Base-by-base conservation (phyloP, 2,888 invertebrate species). In the Oscheius sp. region DNA sequence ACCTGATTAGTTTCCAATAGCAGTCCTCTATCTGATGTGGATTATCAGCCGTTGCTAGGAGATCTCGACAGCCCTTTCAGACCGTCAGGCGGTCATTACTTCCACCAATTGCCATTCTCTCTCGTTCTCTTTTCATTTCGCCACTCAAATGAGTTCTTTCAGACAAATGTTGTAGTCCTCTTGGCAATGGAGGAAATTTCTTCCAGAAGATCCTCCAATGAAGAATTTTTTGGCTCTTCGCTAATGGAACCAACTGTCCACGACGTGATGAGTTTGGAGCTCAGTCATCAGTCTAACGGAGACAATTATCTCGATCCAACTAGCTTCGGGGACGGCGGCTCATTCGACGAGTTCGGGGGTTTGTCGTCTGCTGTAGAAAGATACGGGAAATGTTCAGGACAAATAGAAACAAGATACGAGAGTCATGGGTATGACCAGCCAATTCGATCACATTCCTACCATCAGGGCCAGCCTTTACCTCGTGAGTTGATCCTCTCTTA, bases 201-300 rank as follows among this genome's bases (percentile, higher is more conserved):
- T 46, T 48, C 66, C 53, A 33, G 55, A 42, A 66, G 55, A 55
- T 50, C 65, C 37, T 53, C 65, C 50, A 52, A 42, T 17, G 65
- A 65, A 29, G 65, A 65, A 17, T 65, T 52, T 50, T 52, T 48
- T 48, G 31, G 27, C n/a, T 39, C 15, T n/a, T 58, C 72, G 25
- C 23, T 70, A n/a, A 45, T 73, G 50, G 73, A 73, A 64, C 53
- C 70, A 45, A 55, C 64, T 15, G 63, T 57, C 39, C 73, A 73
- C 29, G 73, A 73, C 42, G 70, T 70, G 8, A 66, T 73, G 63
- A 63, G 63, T 33, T 25, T 73, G 52, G 73, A 73, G 57, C 61
- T 73, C 68, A 64, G 66, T 33, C 70, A 72, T 27, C 66, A 68
- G 17, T 17, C 27, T n/a, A 27, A 63, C 23, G 65, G 50, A 29